Evolutionary conservation across 2,113 vertebrate genomes (phyloP), one percentile per base, ranked within the genome.

Genomic region (Setophaga coronata): DNA sequence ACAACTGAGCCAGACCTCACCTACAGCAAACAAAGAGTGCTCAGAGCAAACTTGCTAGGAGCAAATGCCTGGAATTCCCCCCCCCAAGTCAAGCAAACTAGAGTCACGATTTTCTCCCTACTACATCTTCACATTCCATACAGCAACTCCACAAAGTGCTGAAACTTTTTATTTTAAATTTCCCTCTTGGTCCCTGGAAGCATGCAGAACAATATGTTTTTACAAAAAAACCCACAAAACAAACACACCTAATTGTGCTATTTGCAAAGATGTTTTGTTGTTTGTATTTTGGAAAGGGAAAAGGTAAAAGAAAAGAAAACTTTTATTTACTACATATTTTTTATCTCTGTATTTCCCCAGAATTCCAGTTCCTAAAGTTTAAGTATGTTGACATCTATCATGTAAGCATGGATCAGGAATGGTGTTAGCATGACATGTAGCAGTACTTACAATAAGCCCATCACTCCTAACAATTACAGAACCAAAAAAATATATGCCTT

Each of bases 11-110:
- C 21, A 54, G 40, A 36, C 43, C 28, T 1, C 18, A 79, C 61
- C 53, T 33, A 74, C 14, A 38, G 61, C 73, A 89, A 90, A 93
- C 2, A 40, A 93, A 69, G 71, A 77, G 24, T 28, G 38, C 70
- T 79, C 62, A 72, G 53, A 70, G 53, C 34, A 85, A 91, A 87
- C 0, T 31, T 34, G 26, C 78, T 85, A 65, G 50, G 45, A 94
- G 62, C 21, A 61, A 90, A 82, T 58, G 47, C 66, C 87, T 83
- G 79, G 74, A 96, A 95, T 93, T 95, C 60, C 56, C 84, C 56
- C 38, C 40, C 43, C 34, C n/a, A 69, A 61, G 45, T 61, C 13
- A 87, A 77, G 19, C 29, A 0, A 8, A 74, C 66, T 61, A 58
- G 45, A 77, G 50, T 56, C 71, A 84, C 42, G 64, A 61, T 56